Evolutionary conservation across 2,113 vertebrate species (phyloP), one percentile per base, ranked within the genome.

Genomic region (Serilophus lunatus): DNA sequence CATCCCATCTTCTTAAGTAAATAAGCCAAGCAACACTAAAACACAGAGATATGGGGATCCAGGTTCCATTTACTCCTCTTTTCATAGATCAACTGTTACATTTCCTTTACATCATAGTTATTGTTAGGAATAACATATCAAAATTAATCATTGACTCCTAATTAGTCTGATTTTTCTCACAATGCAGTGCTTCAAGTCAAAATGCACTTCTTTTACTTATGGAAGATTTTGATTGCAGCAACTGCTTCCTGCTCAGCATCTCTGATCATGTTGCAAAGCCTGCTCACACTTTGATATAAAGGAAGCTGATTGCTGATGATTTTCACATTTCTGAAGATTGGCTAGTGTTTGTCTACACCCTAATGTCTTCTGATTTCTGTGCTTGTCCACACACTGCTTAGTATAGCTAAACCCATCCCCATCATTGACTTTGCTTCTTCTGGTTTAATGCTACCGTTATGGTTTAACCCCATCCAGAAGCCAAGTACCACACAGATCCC

Each of bases 401-500:
- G 15, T 61, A 69, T 2, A 92, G 42, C 35, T 61, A 33, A 14
- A 14, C 42, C 42, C 29, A 15, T 20, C 18, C n/a, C 18, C 19
- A 51, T 17, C 31, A 64, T 0, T 54, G 50, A n/a, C 69, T 65
- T 91, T 88, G 28, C 57, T 90, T 79, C 36, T 45, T 13, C 15
- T 57, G 31, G 19, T 76, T 85, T 61, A 76, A 76, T 69, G 38
- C 23, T 82, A n/a, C 19, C 60, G 45, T 10, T 1, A 2, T 60
- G 45, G 38, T 53, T 75, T 47, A 60, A 60, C 38, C 45, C 61
- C 24, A 89, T 15, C 24, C 53, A 82, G 77, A 33, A 74, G 33
- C 36, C 9, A 59, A 51, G 33, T 28, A 51, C 51, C 28, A 51
- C 0, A 0, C 23, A 59, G 36, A 5, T 0, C 0, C 38, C 66